Evolutionary conservation across 2,888 invertebrate species (phyloP), one percentile per base, ranked within the genome.

Genomic region (Lydus trimaculatus): DNA sequence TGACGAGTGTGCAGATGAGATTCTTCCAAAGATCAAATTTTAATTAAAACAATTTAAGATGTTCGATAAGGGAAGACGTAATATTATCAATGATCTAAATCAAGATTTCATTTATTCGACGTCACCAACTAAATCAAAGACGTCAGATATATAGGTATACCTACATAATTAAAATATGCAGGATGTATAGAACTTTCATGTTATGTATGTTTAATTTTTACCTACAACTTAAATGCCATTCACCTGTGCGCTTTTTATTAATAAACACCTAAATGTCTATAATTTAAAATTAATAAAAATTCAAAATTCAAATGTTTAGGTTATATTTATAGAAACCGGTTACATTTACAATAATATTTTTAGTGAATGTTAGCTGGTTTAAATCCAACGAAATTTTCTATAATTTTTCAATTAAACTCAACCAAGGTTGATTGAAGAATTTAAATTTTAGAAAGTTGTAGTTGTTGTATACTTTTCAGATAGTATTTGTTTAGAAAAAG

Each of bases 401-500:
- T 20, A 52, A 52, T 52, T 52, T 33, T 52, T 11, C 48, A 23
- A 52, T 52, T 11, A 52, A 52, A 13, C 3, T 13, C 20, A 23
- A 52, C 23, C 23, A 52, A 52, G 48, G 48, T 52, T 52, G 23
- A 52, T 56, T 56, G 17, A 15, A 56, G 11, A 56, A 13, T 56
- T 23, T 56, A 3, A 56, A 56, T 56, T 56, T 56, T 56, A 56
- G 56, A 56, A 56, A 56, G 56, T 56, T 56, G 56, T 52, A 9
- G 20, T 20, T 11, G 48, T 52, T 52, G 17, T 43, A 65, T 69
- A 65, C 61, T 71, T 75, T 75, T 63, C 72, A 74, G 74, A 61
- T 65, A 61, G 58, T 23, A n/a, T n/a, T n/a, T 66, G 4, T 63
- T 64, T 61, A 58, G 63, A 61, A n/a, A n/a, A n/a, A n/a, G n/a